phyloP scores from a whole-genome alignment of 2,888 invertebrate species.

The Cephus rjabovi region DNA sequence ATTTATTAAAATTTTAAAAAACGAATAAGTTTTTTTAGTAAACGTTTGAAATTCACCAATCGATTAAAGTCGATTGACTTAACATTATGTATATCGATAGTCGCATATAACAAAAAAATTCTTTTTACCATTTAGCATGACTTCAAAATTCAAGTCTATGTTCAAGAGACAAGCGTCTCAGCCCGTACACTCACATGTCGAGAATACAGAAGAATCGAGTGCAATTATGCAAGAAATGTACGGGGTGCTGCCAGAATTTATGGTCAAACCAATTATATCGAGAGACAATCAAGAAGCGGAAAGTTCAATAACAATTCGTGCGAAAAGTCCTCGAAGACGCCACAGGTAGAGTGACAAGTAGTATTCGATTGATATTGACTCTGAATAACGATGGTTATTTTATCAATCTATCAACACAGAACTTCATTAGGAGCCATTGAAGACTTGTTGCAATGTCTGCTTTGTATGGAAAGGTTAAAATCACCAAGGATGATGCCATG shows the following conservation, averaged over 20 bases:
- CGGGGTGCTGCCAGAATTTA: constrained; percentile 22
- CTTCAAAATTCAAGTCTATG: constrained; percentile 34
- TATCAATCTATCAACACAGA: constrained; percentile 22
- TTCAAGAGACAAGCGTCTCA: constrained; percentile 31
- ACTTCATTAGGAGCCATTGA: constrained; percentile 68
- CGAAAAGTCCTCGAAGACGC: constrained; percentile 16
- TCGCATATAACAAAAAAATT: not conserved
- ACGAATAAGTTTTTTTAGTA: not conserved
- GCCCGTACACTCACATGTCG: constrained; percentile 10
- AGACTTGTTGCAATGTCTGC: constrained; percentile 73
- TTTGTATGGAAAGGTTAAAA: constrained; percentile 71
- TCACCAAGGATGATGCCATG: constrained; percentile 75
- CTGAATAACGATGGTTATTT: not conserved
- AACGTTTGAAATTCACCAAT: not conserved
- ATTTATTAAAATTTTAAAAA: not conserved
- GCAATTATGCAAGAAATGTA: constrained; percentile 33
- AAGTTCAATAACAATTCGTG: constrained; percentile 4
- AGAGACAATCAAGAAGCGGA: constrained; percentile 5
- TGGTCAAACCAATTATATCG: not conserved
- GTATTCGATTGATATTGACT: not conserved
- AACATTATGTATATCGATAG: not conserved
- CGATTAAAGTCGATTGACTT: not conserved
- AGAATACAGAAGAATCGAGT: constrained; percentile 31
- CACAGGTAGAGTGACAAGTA: constrained; percentile 22
- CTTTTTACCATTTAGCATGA: constrained; percentile 21